Percentiles rank a stretch among this genome's conserved stretches.
These are phyloP conservation scores for Drosophila subpulchrella DNA, from an alignment of 1,140 invertebrate genomes.

Conservation along the genomic window DNA sequence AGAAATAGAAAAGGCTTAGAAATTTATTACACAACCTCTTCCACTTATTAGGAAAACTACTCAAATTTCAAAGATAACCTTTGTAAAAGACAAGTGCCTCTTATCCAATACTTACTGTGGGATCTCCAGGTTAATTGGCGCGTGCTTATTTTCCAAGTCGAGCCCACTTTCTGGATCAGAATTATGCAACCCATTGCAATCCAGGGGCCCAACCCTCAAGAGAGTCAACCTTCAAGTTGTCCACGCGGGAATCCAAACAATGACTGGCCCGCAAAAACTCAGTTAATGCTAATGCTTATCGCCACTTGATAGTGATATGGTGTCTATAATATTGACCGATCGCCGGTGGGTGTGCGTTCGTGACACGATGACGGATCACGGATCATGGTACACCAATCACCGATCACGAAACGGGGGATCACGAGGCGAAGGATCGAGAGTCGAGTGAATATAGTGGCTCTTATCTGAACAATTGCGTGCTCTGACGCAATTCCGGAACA, in stretches of 20 bases:
- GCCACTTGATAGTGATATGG: slow-evolving; percentile 11
- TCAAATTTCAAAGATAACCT: neutral
- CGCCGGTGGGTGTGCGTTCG: slow-evolving; percentile 1
- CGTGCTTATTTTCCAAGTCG: neutral
- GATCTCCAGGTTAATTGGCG: neutral
- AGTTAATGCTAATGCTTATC: slow-evolving; percentile 17
- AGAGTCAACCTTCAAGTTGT: slow-evolving; percentile 17
- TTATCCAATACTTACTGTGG: neutral
- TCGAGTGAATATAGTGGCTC: slow-evolving; percentile 1
- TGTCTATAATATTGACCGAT: neutral
- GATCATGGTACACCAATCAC: neutral
- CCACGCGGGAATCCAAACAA: slow-evolving; percentile 17
- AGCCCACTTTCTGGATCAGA: slow-evolving; percentile 4
- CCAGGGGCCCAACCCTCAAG: neutral
- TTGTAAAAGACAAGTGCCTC: neutral
- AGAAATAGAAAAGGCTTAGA: too few species aligned
- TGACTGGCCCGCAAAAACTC: slow-evolving; percentile 22
- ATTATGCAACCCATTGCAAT: neutral
- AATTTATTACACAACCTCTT: too few species aligned
- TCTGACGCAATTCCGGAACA: slow-evolving; percentile 47
- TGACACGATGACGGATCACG: slow-evolving; percentile 19
- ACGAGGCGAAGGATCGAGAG: slow-evolving; percentile 31
- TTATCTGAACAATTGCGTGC: slow-evolving; percentile 23
- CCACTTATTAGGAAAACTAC: neutral
- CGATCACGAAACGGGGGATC: slow-evolving; percentile 2